Base-by-base conservation (phyloP, 2,888 invertebrate genomes). In the Callosobruchus maculatus region DNA sequence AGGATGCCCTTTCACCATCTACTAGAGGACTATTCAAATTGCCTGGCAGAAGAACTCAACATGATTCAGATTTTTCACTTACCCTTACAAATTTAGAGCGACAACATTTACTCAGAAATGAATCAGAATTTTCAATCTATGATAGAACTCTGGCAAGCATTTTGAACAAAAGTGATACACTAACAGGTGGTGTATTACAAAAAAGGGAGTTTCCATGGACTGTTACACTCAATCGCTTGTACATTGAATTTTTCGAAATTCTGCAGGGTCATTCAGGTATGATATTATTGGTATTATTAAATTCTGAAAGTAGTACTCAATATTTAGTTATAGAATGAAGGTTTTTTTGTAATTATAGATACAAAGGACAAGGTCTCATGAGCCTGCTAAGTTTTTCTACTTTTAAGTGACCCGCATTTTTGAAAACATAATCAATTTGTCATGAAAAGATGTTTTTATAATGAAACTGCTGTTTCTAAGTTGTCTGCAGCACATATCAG, bases 231-330 rank as follows among this genome's bases (percentile, higher is more conserved):
- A 84, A 86, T 77, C 83, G 82, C 77, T 81, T 88, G 68, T 86
- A 84, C 74, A 78, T 82, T n/a, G 87, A 87, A 72, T 88, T 87
- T 80, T 86, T 86, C 76, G 86, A 87, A 78, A 80, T 86, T 67
- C 74, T 87, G 7, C 86, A 87, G 75, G 81, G 83, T 20, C 81
- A 84, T 78, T 80, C 84, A 21, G 84, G 81, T 77, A 76, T 71
- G 30, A 68, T 49, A 1, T 49, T 49, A 30, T 30, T 9, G 9
- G 9, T 9, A 30, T 30, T 30, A 30, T 3, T 3, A 30, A 30
- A 30, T 9, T 30, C 30, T 30, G 3, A n/a, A n/a, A n/a, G n/a
- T n/a, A n/a, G n/a, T n/a, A n/a, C n/a, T n/a, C n/a, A n/a, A n/a
- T n/a, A n/a, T n/a, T n/a, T n/a, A n/a, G n/a, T n/a, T n/a, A n/a